Evolutionary conservation across 2,888 invertebrate species (phyloP), one percentile per base, ranked within the genome.

Genomic region (Drosophila phalerata): DNA sequence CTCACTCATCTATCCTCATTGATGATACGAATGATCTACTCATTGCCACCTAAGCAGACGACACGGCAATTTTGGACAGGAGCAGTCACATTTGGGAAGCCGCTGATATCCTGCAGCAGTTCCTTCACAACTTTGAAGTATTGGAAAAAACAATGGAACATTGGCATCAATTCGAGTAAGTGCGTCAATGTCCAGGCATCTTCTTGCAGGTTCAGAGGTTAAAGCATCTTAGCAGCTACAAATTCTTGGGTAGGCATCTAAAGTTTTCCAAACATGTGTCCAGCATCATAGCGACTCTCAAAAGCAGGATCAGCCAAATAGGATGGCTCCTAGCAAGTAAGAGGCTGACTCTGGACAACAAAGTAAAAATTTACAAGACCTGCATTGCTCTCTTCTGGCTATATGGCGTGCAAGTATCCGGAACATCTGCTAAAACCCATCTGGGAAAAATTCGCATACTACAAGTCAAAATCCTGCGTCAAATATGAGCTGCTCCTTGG

Each of bases 131-230:
- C 17, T 40, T 17, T 40, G n/a, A 37, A 37, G 37, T 6, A 37
- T 37, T 37, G 37, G 37, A n/a, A n/a, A 37, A 37, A 37, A 37
- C 37, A n/a, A n/a, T 37, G 37, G 37, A 37, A n/a, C 37, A 37
- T 37, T n/a, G 37, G 37, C 5, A 37, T 37, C n/a, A 37, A 37
- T 6, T 6, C 37, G n/a, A 37, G 37, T n/a, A 37, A 37, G 37
- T 37, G 37, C 37, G 37, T n/a, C 37, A 37, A 37, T n/a, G 37
- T 15, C 3, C 34, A 34, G 34, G 34, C 34, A 9, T 38, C n/a
- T 38, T 9, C 15, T 38, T 38, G n/a, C 38, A 38, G 38, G 15
- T 5, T 2, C 38, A 38, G 17, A 5, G 2, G 15, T 17, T 40
- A 17, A 17, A 40, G 17, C 40, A 17, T 40, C 40, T 10, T 1